These are phyloP conservation scores for Austrofundulus limnaeus DNA, from an alignment of 2,113 vertebrate genomes.

Conservation along the genomic window DNA sequence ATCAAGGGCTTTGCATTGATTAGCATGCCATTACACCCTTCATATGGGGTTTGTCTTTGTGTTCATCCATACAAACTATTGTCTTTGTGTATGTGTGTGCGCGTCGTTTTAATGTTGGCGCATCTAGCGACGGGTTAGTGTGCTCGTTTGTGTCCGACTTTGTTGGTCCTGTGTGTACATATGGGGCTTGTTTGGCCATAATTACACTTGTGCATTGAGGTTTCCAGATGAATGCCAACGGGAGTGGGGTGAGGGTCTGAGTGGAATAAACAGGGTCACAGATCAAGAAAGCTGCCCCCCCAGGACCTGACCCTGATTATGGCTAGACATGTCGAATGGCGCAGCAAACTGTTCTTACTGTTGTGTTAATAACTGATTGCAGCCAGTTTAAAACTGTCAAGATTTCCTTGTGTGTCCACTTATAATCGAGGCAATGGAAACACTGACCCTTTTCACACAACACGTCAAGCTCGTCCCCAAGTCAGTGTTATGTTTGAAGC, in stretches of 20 bases:
- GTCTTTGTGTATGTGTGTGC: slow-evolving; percentile 37
- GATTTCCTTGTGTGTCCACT: neutral
- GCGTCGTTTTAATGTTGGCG: slow-evolving; percentile 40
- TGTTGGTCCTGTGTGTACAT: slow-evolving; percentile 41
- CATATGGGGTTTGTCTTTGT: slow-evolving; percentile 47
- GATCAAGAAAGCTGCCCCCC: slow-evolving; percentile 53
- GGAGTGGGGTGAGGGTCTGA: slow-evolving; percentile 54
- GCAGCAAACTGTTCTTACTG: slow-evolving; percentile 18
- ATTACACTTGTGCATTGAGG: slow-evolving; percentile 74
- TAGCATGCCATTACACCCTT: slow-evolving; percentile 70
- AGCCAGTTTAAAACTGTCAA: slow-evolving; percentile 11
- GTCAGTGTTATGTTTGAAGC: no score
- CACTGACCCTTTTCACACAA: no score
- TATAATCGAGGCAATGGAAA: neutral
- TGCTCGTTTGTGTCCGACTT: slow-evolving; percentile 18
- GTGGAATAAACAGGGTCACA: slow-evolving; percentile 59
- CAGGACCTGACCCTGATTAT: slow-evolving; percentile 55
- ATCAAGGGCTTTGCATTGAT: slow-evolving; percentile 71
- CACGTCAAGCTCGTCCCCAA: neutral
- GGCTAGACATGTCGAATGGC: slow-evolving; percentile 40
- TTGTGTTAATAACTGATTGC: slow-evolving; percentile 15
- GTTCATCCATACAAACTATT: slow-evolving; percentile 38
- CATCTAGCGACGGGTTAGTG: slow-evolving; percentile 25
- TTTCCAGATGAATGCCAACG: slow-evolving; percentile 63
- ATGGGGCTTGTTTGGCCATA: slow-evolving; percentile 70